These are phyloP conservation scores for Tetramorium simillimum DNA, from an alignment of 1,140 invertebrate species.

Conservation along the genomic window DNA sequence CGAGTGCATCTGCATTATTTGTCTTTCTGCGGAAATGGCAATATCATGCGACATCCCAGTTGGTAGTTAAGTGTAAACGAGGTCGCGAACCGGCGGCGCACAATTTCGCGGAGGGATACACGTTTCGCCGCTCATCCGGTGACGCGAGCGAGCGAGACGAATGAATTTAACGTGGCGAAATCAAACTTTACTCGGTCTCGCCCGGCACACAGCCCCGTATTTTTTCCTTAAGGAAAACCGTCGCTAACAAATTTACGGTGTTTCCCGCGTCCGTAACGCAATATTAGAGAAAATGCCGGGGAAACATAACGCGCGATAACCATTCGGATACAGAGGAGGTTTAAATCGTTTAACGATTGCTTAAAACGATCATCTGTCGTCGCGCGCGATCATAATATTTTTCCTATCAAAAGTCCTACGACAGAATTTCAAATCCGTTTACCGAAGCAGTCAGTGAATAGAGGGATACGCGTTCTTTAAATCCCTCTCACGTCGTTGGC, in stretches of 20 bases:
- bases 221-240: neutral
- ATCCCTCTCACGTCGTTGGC: slow-evolving; percentile 61
- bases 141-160: neutral
- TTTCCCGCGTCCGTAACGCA: neutral
- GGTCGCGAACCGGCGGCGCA: slow-evolving; percentile 45
- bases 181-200: slow-evolving; percentile 21
- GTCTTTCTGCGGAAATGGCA: slow-evolving; percentile 64
- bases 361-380: slow-evolving; percentile 39
- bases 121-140: slow-evolving; percentile 42
- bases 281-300: slow-evolving; percentile 26
- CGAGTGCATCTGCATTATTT: slow-evolving; percentile 61
- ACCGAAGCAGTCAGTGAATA: slow-evolving; percentile 6
- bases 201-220: neutral
- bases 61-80: slow-evolving; percentile 68
- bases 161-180: slow-evolving; percentile 50
- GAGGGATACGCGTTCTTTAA: slow-evolving; percentile 31
- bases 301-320: slow-evolving; percentile 2
- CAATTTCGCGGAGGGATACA: slow-evolving; percentile 58
- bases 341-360: neutral
- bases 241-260: slow-evolving; percentile 19
- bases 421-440: slow-evolving; percentile 54
- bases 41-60: slow-evolving; percentile 66
- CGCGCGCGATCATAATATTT: slow-evolving; percentile 49
- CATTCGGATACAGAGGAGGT: neutral
- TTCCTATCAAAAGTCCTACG: slow-evolving; percentile 23